Percentiles rank a stretch among this genome's conserved stretches.
Conservation (phyloP, 2,797 vertebrate genomes). For the Sebastes matsubarae region DNA sequence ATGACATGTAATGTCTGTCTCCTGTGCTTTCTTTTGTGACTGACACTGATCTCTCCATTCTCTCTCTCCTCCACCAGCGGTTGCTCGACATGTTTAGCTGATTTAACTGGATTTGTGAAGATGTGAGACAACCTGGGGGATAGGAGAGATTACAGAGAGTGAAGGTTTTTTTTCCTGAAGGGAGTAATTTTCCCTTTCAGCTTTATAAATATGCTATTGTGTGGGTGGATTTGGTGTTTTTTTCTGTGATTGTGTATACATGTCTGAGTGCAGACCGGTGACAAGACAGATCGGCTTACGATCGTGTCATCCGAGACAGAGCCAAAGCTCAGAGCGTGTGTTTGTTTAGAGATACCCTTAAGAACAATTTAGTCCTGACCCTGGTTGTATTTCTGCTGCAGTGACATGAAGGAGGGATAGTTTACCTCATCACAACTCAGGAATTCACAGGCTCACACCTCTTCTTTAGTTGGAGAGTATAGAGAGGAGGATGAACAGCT, state of each 20-base stretch:
- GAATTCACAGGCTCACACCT: constrained; percentile 40
- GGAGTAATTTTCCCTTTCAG: constrained; percentile 27
- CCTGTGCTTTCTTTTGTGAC: constrained; percentile 14
- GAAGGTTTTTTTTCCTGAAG: neutral
- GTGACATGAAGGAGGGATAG: constrained; percentile 1
- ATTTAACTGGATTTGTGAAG: constrained; percentile 29
- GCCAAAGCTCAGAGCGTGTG: neutral
- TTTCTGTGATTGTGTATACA: neutral
- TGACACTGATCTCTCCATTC: constrained; percentile 31
- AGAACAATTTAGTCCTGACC: neutral
- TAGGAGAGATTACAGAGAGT: constrained; percentile 22
- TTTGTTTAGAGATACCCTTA: constrained; percentile 18
- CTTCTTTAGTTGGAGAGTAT: constrained; percentile 6
- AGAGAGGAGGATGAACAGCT: neutral
- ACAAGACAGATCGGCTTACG: constrained; percentile 30
- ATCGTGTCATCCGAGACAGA: constrained; percentile 4
- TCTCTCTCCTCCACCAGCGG: neutral
- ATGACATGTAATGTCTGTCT: constrained; percentile 17
- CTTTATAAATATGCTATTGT: constrained; percentile 42
- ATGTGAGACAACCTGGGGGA: constrained; percentile 4
- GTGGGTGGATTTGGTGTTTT: constrained; percentile 24
- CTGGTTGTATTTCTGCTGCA: constrained; percentile 4
- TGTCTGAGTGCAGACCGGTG: constrained; percentile 30
- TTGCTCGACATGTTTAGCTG: constrained; percentile 1
- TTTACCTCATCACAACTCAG: constrained; percentile 11